A percentile compares a stretch with the other conserved stretches of the same genome.
Evolutionary conservation across 2,113 vertebrate genomes (phyloP).

Genomic region (Chamaetylas fuelleborni): DNA sequence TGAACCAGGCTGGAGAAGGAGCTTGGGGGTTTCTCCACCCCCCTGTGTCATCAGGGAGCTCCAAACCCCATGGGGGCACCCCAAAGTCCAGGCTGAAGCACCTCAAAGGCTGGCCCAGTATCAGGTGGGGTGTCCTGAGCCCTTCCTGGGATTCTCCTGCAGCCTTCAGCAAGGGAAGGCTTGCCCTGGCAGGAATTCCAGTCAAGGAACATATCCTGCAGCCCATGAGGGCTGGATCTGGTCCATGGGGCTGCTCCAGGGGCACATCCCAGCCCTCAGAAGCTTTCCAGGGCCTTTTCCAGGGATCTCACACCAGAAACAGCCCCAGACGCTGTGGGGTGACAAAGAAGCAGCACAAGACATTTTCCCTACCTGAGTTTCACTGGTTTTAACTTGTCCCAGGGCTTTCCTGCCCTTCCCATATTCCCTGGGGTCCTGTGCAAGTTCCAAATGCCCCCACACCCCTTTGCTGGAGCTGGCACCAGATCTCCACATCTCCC

Average conservation of each 20-base stretch:
- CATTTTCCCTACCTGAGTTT: neutral
- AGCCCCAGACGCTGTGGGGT: rapidly evolving
- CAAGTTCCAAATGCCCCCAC: neutral
- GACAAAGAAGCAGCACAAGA: neutral
- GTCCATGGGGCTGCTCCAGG: neutral
- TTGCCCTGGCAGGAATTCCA: neutral
- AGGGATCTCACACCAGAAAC: neutral
- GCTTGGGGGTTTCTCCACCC: rapidly evolving
- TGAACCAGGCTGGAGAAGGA: neutral
- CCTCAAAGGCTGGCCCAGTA: neutral
- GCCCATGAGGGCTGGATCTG: neutral
- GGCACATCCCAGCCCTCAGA: neutral
- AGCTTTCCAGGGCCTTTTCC: neutral
- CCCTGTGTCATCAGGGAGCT: neutral
- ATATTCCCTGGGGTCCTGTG: neutral
- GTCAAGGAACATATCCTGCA: neutral
- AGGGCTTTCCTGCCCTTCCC: neutral
- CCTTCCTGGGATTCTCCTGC: neutral
- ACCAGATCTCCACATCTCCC: neutral
- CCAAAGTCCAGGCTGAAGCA: neutral
- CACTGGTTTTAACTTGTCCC: neutral
- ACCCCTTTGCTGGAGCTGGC: neutral
- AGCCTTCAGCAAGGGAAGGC: neutral
- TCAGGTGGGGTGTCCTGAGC: rapidly evolving
- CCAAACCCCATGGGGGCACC: neutral